phyloP scores from a whole-genome alignment of 2,113 vertebrate genomes.

The Cyphomyrus discorhynchus region DNA sequence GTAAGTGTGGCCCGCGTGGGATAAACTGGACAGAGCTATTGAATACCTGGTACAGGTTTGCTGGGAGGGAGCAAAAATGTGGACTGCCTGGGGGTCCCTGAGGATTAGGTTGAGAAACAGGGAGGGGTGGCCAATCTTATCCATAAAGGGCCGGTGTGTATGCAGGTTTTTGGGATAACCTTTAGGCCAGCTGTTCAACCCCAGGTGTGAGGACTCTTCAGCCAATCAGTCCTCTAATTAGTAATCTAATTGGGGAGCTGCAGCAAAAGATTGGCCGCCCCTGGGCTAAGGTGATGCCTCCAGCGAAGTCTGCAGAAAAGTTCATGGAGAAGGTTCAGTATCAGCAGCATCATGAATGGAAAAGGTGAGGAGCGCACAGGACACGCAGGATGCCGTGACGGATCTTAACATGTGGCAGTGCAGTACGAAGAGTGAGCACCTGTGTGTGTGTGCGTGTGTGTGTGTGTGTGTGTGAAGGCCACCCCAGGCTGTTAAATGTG shows the following conservation, averaged over 20 bases:
- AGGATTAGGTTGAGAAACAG: background rate
- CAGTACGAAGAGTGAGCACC: background rate
- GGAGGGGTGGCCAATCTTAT: background rate
- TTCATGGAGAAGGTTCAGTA: background rate
- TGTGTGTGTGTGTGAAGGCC: background rate
- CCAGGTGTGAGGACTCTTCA: background rate
- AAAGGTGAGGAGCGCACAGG: background rate
- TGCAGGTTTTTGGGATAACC: background rate
- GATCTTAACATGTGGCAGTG: background rate
- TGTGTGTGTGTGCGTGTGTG: background rate
- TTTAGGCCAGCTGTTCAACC: background rate
- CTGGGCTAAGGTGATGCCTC: background rate
- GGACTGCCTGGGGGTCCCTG: background rate
- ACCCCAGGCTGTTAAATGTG: slow-evolving; percentile 1
- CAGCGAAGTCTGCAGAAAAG: background rate
- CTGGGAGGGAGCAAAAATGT: background rate
- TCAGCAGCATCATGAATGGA: background rate
- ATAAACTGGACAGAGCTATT: background rate
- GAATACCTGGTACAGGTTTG: background rate
- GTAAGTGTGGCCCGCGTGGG: background rate
- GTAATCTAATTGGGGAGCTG: background rate
- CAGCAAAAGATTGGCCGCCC: background rate
- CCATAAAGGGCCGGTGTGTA: background rate
- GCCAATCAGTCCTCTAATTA: background rate
- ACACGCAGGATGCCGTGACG: background rate